Percentiles rank a stretch among this genome's conserved stretches.
phyloP scores from a whole-genome alignment of 2,888 invertebrate species.

The Macrosoma leucophasiata region DNA sequence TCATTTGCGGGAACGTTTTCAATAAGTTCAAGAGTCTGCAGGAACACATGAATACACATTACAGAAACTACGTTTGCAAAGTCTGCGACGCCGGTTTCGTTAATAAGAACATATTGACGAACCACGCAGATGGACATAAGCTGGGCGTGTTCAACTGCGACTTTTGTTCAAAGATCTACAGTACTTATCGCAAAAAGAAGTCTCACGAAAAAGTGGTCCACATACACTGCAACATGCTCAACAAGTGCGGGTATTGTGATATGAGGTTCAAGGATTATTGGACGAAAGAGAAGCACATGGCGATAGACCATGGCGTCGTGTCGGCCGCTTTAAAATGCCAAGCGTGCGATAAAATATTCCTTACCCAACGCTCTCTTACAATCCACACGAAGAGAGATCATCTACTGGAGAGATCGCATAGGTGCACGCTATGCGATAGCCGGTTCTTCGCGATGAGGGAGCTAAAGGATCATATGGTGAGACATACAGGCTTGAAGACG shows the following conservation, averaged over 20 bases:
- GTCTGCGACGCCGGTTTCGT: constrained; percentile 43
- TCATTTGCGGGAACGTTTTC: constrained; percentile 30
- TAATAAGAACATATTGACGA: constrained; percentile 22
- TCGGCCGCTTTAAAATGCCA: constrained; percentile 23
- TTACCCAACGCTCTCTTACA: constrained; percentile 19
- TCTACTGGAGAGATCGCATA: constrained; percentile 25
- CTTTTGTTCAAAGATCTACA: constrained; percentile 29
- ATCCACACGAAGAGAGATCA: constrained; percentile 27
- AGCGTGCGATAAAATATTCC: constrained; percentile 27
- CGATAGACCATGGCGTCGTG: constrained; percentile 22
- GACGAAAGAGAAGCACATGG: constrained; percentile 27
- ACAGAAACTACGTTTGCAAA: constrained; percentile 43
- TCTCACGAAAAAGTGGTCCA: constrained; percentile 38
- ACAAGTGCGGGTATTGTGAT: constrained; percentile 30
- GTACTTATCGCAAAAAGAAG: constrained; percentile 25
- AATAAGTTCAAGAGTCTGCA: constrained; percentile 30
- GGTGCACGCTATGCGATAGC: constrained; percentile 32
- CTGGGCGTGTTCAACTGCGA: constrained; percentile 29
- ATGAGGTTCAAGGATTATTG: constrained; percentile 27
- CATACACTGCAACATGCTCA: constrained; percentile 18
- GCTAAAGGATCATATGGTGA: constrained; percentile 45
- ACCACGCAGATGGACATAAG: constrained; percentile 26
- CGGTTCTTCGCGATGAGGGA: constrained; percentile 42
- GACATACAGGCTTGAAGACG: constrained; percentile 40
- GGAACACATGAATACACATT: constrained; percentile 52